Conservation (phyloP, 2,113 vertebrate species). For the Pollimyrus isidori region DNA sequence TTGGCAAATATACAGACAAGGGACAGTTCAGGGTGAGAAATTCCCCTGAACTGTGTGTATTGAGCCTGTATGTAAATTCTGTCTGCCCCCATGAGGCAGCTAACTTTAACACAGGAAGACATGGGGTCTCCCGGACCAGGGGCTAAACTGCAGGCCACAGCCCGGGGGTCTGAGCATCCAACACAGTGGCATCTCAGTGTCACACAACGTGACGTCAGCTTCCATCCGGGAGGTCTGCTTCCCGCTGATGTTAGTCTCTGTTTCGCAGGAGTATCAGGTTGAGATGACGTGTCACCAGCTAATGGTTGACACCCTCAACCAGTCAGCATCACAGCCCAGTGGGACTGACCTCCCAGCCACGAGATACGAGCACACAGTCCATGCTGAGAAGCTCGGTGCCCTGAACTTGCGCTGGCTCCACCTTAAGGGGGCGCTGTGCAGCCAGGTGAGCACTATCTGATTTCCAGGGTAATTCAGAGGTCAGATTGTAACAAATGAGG, state of each 20-base stretch:
- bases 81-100: neutral
- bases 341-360: slow-evolving; percentile 59
- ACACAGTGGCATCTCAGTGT: neutral
- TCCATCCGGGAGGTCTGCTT: neutral
- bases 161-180: neutral
- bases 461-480: neutral
- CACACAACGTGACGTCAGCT: neutral
- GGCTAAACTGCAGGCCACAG: neutral
- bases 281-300: slow-evolving; percentile 69
- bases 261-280: slow-evolving; percentile 63
- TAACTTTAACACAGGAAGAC: neutral
- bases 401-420: slow-evolving; percentile 67
- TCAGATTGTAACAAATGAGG: neutral
- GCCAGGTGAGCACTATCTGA: slow-evolving; percentile 58
- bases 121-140: neutral
- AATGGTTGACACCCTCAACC: slow-evolving; percentile 76
- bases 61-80: too few relatives aligned
- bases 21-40: neutral
- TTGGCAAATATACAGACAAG: neutral
- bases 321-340: slow-evolving; percentile 64
- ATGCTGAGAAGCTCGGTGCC: slow-evolving; percentile 72
- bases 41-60: neutral
- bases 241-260: neutral
- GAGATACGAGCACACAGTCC: slow-evolving; percentile 59
- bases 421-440: slow-evolving; percentile 60